Percentiles rank a stretch among this genome's conserved stretches.
Evolutionary conservation across 2,888 invertebrate species (phyloP).

Genomic region (Imbricaverruca yamaguchii): DNA sequence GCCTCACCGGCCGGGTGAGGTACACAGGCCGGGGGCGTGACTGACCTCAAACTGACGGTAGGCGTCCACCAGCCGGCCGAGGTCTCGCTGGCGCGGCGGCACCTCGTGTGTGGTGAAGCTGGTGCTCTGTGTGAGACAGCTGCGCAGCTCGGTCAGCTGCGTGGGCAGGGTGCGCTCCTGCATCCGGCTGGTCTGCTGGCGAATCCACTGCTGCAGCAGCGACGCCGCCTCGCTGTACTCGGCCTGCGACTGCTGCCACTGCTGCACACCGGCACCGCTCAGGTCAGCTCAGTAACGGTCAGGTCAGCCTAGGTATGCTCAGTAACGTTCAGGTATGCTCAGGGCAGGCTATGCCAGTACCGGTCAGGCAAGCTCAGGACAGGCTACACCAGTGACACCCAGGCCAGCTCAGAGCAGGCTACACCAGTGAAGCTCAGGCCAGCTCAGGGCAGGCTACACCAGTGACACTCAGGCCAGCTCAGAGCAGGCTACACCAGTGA

Average conservation of each 20-base stretch:
- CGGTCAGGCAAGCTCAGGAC: neutral
- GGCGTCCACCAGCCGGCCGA: neutral
- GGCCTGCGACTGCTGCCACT: neutral
- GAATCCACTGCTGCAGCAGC: neutral
- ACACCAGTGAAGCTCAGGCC: too few species aligned
- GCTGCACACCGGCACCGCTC: neutral
- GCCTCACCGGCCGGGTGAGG: neutral
- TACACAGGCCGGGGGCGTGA: neutral
- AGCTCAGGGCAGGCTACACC: too few species aligned
- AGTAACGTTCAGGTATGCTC: too few species aligned
- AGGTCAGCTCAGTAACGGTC: neutral
- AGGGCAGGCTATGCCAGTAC: neutral
- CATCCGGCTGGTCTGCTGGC: neutral
- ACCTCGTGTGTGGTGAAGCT: conserved; percentile 10
- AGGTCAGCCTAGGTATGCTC: too few species aligned
- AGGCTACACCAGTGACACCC: neutral
- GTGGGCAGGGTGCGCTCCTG: conserved; percentile 8
- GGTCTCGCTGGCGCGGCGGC: conserved; percentile 3
- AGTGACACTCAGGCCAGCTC: too few species aligned
- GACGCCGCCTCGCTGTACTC: neutral
- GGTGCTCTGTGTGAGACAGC: neutral
- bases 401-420: too few species aligned
- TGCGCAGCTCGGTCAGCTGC: conserved; percentile 9
- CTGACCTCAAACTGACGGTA: neutral
- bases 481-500: too few species aligned